Conservation (phyloP, 2,113 vertebrate species). For the Archilochus colubris region DNA sequence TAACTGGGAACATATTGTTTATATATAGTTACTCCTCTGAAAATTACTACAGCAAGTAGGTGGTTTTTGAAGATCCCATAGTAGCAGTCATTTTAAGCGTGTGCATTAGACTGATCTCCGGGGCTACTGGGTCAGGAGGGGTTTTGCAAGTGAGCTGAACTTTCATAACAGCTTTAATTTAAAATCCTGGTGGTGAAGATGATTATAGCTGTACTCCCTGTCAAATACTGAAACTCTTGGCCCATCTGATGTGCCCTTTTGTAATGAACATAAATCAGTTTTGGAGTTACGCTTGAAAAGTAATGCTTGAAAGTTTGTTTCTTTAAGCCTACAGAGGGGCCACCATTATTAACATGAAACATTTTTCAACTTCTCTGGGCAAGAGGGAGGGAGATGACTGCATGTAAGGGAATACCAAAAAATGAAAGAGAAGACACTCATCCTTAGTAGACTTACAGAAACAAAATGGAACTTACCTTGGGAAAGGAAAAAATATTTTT, state of each 20-base stretch:
- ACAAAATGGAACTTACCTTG: not conserved
- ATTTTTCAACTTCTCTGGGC: not conserved
- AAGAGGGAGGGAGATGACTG: not conserved
- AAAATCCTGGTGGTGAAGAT: not conserved
- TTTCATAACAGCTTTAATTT: not conserved
- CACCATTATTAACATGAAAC: not conserved
- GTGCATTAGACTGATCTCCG: conserved; percentile 38
- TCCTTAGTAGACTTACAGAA: not conserved
- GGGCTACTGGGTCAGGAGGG: not conserved
- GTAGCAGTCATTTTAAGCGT: conserved; percentile 16
- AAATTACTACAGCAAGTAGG: conserved; percentile 53
- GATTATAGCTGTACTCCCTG: not conserved
- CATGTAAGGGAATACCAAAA: not conserved
- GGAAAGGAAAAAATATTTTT: not conserved
- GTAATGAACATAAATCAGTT: not conserved
- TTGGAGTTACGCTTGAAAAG: not conserved
- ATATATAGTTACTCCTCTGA: conserved; percentile 63
- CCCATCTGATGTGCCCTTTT: not conserved
- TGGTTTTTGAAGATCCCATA: conserved; percentile 52
- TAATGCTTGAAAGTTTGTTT: not conserved
- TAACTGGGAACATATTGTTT: conserved; percentile 67
- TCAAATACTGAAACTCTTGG: not conserved
- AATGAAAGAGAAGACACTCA: not conserved
- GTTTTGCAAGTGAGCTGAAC: not conserved
- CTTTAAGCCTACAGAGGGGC: not conserved